These are phyloP conservation scores for Drepanosiphum platanoidis DNA, from an alignment of 2,888 invertebrate genomes.

Conservation along the genomic window DNA sequence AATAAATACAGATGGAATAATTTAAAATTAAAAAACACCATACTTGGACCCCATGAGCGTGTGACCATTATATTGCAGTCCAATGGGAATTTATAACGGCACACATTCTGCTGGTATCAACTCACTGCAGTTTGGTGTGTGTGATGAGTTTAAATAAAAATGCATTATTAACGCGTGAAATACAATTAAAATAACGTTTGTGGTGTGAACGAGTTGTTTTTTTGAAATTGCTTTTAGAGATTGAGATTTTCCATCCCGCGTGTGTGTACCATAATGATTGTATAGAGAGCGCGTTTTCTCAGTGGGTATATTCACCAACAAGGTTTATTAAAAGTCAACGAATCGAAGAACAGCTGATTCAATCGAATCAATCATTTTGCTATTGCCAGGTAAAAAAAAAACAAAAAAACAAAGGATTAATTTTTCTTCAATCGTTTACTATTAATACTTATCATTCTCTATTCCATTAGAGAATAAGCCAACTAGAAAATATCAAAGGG, in stretches of 20 bases:
- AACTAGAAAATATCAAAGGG: constrained; percentile 21
- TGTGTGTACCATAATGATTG: background rate
- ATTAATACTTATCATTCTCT: background rate
- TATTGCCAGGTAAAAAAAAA: too few species aligned
- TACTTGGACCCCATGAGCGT: background rate
- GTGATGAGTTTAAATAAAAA: constrained; percentile 17
- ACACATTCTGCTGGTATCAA: background rate
- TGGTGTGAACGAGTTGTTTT: background rate
- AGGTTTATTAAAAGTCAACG: background rate
- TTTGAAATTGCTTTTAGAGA: constrained; percentile 4
- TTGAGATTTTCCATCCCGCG: background rate
- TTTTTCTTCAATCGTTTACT: background rate
- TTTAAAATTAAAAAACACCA: background rate
- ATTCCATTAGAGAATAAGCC: constrained; percentile 18
- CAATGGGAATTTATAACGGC: constrained; percentile 22
- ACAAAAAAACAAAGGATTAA: background rate
- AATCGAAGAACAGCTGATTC: background rate
- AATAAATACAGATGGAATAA: too few species aligned
- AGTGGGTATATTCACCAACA: background rate
- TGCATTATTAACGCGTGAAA: constrained; percentile 24
- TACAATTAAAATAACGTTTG: background rate
- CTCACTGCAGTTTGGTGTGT: background rate
- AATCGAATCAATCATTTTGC: background rate
- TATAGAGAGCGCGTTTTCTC: background rate
- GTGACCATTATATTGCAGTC: background rate